Evolutionary conservation across 2,113 vertebrate genomes (phyloP), one percentile per base, ranked within the genome.

Genomic region (Tachysurus vachellii): DNA sequence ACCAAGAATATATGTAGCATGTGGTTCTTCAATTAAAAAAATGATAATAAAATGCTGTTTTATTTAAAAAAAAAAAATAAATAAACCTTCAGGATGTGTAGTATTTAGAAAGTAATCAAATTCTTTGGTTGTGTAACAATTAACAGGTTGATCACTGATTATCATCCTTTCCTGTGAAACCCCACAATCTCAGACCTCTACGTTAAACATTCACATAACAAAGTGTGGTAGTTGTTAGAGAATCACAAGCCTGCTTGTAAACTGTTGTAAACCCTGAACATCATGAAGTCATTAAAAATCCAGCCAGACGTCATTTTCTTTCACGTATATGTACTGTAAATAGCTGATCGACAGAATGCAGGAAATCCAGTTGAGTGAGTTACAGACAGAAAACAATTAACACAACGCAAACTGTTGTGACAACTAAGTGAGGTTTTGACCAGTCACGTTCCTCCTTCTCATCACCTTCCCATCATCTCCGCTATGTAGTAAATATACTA

Each of bases 321-420:
- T 85, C 53, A 57, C 66, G 21, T 13, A 59, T 47, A 85, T 85
- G 21, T 62, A 83, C 19, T 11, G 59, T 50, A 68, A 66, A 80
- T 11, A 11, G 56, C 21, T 0, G 10, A 47, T 36, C 5, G 42
- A 54, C 31, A 31, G 17, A 56, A 70, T 28, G 47, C 8, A 56
- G 76, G 57, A 44, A 80, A 70, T 14, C 23, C 53, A 19, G 50
- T 59, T 53, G 16, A 47, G 14, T 36, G 0, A 53, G 84, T 59
- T 21, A n/a, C 59, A 53, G 57, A 17, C 42, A 85, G 23, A 66
- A 66, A 83, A 83, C 16, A 10, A 26, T 5, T 23, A 47, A 36
- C 66, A 82, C 50, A 1, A 17, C 57, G 17, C 42, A 47, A 26
- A 82, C 0, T 86, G 76, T 81, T 61, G 57, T 42, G 64, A 57